Base-by-base conservation (phyloP, 1,140 invertebrate genomes). In the Eumeta japonica region DNA sequence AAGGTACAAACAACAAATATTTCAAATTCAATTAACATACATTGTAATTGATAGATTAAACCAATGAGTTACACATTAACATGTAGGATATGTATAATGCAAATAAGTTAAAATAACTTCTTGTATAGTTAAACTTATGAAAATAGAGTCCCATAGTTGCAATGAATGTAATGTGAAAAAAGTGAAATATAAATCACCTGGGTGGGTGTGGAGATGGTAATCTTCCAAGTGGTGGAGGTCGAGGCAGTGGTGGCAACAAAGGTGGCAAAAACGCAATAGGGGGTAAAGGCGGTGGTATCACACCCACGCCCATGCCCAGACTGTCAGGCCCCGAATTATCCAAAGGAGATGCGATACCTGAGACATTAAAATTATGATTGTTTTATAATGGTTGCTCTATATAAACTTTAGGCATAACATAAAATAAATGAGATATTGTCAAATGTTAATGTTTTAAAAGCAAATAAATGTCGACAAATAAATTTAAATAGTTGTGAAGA, bases 191-290 rank as follows among this genome's bases (percentile, higher is more conserved):
- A 14, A 30, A 30, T 14, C 51, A 63, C 63, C 58, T 58, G 0
- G 60, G 55, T 33, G 53, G 59, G 35, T 60, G 62, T 15, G 62
- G 67, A 10, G 67, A 68, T n/a, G 68, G 68, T 36, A 74, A 42
- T 1, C 71, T 45, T 12, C 73, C 70, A 1, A 74, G 50, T 10
- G 71, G 73, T 33, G 71, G 68, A 16, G 70, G 70, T 3, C 68
- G 59, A 41, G 63, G 62, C 27, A 68, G 53, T 30, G 65, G 66
- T 19, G 67, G 62, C 38, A 63, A 44, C 17, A 68, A 47, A 16
- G 58, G 55, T 14, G 63, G 63, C 33, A 61, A 61, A n/a, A 64
- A 36, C 60, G 52, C 24, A 71, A 54, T 15, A 64, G 64, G 33
- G 62, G 48, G 46, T 12, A 55, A 51, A n/a, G 60, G 58, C 17